Evolutionary conservation across 92 coral and sea anemone species (phyloP).

Genomic region (Anthopleura xanthogrammica): DNA sequence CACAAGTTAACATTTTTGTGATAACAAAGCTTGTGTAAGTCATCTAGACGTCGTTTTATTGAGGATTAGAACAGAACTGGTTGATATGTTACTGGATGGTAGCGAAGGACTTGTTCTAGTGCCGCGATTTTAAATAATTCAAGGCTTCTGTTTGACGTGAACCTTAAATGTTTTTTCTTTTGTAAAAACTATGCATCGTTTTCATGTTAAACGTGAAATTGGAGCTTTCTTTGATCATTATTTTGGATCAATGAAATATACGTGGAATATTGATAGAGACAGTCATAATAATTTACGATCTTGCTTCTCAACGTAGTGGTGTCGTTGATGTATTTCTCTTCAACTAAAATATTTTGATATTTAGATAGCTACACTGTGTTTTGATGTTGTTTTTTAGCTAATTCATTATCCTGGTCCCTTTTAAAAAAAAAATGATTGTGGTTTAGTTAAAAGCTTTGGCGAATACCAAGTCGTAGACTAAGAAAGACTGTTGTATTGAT

Average conservation of each 20-base stretch:
- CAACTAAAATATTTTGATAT: not conserved
- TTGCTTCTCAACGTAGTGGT: not conserved
- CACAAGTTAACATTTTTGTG: not conserved
- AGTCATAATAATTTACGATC: not conserved
- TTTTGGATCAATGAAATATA: not conserved
- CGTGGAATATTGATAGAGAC: not conserved
- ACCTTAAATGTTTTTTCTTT: not conserved
- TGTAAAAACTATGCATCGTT: not conserved
- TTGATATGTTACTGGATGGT: not conserved
- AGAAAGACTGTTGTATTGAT: too few species aligned
- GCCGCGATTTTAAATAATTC: conserved; percentile 4
- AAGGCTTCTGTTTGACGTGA: not conserved
- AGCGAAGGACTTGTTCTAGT: not conserved
- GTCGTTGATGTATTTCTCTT: not conserved
- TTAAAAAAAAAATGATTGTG: too few species aligned
- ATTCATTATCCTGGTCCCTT: too few species aligned
- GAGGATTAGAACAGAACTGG: not conserved
- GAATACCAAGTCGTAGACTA: too few species aligned
- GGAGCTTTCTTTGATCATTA: not conserved
- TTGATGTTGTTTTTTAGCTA: not conserved
- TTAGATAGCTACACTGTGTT: not conserved
- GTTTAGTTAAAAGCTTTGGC: too few species aligned
- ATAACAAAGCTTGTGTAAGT: not conserved
- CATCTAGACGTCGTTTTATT: not conserved
- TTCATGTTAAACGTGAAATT: not conserved